Base-by-base conservation (phyloP, 2,113 vertebrate species). In the Orientallactaga bullata region DNA sequence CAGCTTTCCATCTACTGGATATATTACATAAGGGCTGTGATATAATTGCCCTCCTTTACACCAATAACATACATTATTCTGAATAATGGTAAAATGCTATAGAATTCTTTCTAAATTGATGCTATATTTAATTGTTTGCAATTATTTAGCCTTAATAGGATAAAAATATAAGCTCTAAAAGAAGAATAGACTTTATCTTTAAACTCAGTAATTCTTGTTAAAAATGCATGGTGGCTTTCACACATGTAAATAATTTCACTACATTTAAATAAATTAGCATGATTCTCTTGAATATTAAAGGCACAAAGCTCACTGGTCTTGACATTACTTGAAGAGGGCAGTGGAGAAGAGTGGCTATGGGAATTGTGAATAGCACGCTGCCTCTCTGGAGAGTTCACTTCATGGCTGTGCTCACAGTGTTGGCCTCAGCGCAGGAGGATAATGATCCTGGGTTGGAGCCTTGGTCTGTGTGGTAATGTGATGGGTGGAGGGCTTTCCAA, bases 121-220 rank as follows among this genome's bases (percentile, higher is more conserved):
- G 30, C 81, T 24, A 66, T 17, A 51, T 78, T 86, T 83, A 74
- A 89, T 89, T 91, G 78, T 12, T 32, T 74, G 9, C 28, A 86
- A 69, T 66, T 80, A 91, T 79, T 88, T 89, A 26, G 10, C 47
- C 77, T 82, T 83, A 42, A 72, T 39, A 69, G 3, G 39, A 21
- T 55, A 96, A 68, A 24, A 86, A 23, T 60, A 10, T 89, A 84
- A 74, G 4, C 23, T 61, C 47, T 83, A 66, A 82, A 32, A 92
- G 58, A 42, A 77, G 32, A 89, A 85, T 35, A 77, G 18, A 47
- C 3, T 80, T 87, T 37, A 85, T 16, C 55, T 89, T 81, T 82
- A 83, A 81, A 68, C 35, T 85, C 89, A 89, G 35, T 71, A 63
- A 89, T 68, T 78, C 37, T 93, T 65, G 28, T 88, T 88, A 91